Evolutionary conservation across 2,888 invertebrate species (phyloP).

Genomic region (Galerucella nymphaeae): DNA sequence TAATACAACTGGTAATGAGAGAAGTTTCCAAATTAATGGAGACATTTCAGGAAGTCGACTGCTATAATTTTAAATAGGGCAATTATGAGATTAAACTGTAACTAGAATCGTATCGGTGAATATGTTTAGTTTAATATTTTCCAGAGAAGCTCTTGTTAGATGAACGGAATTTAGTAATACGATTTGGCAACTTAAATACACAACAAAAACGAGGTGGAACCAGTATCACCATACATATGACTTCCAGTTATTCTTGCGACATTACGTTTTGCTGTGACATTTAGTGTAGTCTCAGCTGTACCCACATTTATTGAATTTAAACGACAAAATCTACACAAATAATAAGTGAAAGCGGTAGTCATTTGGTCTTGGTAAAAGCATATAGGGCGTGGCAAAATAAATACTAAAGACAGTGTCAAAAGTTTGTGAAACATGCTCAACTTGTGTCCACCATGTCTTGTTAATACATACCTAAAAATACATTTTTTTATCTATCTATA

Average conservation of each 20-base stretch:
- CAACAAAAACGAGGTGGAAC: too few species aligned
- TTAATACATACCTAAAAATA: constrained; percentile 64
- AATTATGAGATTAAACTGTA: constrained; percentile 7
- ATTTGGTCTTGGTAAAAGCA: constrained; percentile 31
- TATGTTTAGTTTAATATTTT: not conserved
- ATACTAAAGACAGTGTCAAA: constrained; percentile 30
- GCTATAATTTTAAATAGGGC: constrained; percentile 4
- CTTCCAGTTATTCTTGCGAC: too few species aligned
- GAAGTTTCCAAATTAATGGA: constrained; percentile 8
- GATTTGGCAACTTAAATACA: too few species aligned
- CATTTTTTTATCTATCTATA: constrained; percentile 46
- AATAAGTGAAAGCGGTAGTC: not conserved
- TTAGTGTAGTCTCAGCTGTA: too few species aligned
- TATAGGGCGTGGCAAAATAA: constrained; percentile 5
- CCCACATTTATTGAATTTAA: too few species aligned
- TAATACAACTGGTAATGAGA: not conserved
- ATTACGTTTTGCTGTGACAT: too few species aligned
- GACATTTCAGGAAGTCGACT: constrained; percentile 5
- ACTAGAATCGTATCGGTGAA: not conserved
- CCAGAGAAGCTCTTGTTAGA: not conserved
- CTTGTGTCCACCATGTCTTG: constrained; percentile 65
- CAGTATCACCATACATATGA: too few species aligned
- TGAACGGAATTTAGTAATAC: not conserved
- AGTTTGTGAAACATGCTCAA: constrained; percentile 55
- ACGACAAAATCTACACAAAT: too few species aligned